Conservation (phyloP, 30 jellyfish, hydroid and myxozoan species). For the Cassiopea andromeda region DNA sequence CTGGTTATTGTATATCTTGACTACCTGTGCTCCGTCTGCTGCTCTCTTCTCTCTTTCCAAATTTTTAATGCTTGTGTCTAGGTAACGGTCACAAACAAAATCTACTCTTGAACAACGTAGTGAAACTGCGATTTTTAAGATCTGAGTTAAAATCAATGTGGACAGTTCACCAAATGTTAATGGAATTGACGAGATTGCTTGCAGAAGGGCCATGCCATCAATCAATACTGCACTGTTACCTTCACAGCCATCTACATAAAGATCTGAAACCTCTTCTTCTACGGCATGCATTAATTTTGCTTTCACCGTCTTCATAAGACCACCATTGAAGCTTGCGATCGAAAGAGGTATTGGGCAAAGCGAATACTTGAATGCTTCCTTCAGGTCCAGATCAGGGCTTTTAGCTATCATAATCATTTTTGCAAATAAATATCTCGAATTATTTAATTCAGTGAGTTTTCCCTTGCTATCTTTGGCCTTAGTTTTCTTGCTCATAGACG, state of each 20-base stretch:
- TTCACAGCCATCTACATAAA: not conserved
- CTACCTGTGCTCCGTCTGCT: constrained; percentile 14
- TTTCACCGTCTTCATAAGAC: constrained; percentile 29
- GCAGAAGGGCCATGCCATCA: constrained; percentile 68
- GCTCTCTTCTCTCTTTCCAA: constrained; percentile 55
- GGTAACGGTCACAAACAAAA: constrained; percentile 65
- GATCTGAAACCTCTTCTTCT: not conserved
- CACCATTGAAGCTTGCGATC: constrained; percentile 35
- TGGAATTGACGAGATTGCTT: constrained; percentile 37
- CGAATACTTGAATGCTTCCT: constrained; percentile 17
- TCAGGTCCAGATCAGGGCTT: constrained; percentile 38
- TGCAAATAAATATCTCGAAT: constrained; percentile 16
- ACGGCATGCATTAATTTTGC: constrained; percentile 25
- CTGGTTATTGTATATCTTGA: too few species aligned
- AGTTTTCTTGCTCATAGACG: not conserved
- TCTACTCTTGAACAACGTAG: constrained; percentile 29
- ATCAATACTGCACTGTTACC: constrained; percentile 27
- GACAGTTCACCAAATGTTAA: constrained; percentile 52
- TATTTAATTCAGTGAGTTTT: constrained; percentile 17
- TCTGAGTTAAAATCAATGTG: constrained; percentile 3
- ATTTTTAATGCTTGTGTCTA: constrained; percentile 45
- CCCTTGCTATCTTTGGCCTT: constrained; percentile 34
- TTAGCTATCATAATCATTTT: constrained; percentile 35
- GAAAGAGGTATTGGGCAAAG: constrained; percentile 31
- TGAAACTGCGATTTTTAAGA: constrained; percentile 5